Conservation (phyloP, 2,888 invertebrate genomes). For the Eilema caniola region DNA sequence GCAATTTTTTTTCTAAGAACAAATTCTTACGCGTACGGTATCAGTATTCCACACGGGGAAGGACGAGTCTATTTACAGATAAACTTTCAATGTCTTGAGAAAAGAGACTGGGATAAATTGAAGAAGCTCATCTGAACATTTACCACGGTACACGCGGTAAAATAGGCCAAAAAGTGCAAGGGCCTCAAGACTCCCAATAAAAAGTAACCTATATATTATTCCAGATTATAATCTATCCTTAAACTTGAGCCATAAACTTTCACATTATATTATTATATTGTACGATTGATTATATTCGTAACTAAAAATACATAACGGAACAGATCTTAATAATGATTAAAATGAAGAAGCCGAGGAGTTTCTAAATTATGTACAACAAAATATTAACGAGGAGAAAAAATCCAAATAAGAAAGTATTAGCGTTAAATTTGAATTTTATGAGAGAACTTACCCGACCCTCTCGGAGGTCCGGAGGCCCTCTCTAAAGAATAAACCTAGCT, state of each 20-base stretch:
- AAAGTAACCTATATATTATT: too few relatives aligned
- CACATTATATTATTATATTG: too few relatives aligned
- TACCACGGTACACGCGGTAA: background rate
- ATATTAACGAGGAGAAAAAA: conserved; percentile 48
- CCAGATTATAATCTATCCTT: too few relatives aligned
- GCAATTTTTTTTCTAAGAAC: background rate
- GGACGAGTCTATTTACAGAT: too few relatives aligned
- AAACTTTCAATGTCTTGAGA: background rate
- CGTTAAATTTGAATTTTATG: conserved; percentile 68
- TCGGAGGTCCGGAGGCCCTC: conserved; percentile 47
- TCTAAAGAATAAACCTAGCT: conserved; percentile 71
- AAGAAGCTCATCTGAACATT: background rate
- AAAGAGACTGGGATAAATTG: background rate
- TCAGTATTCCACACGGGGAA: too few relatives aligned
- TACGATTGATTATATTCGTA: background rate
- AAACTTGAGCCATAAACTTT: too few relatives aligned
- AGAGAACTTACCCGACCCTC: conserved; percentile 60
- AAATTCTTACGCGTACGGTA: background rate
- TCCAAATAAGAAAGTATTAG: conserved; percentile 59
- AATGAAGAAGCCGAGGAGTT: conserved; percentile 16
- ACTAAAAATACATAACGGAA: background rate
- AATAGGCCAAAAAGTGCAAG: background rate
- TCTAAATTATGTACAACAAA: conserved; percentile 49
- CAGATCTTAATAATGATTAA: conserved; percentile 14
- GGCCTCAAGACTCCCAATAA: too few relatives aligned